These are phyloP conservation scores for Anticlea derivata DNA, from an alignment of 2,888 invertebrate genomes.

Conservation along the genomic window DNA sequence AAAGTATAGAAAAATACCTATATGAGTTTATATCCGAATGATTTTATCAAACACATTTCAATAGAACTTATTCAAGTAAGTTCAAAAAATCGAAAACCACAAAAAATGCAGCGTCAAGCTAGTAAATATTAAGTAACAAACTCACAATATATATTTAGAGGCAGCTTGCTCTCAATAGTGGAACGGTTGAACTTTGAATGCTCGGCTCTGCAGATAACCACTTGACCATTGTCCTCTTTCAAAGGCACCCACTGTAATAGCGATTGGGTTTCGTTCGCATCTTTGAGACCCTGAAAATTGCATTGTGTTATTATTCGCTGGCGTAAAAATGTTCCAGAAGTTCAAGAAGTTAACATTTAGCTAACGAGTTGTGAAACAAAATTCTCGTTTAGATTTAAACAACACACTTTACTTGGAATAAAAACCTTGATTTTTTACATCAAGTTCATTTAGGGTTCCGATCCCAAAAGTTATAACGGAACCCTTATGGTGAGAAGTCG, in stretches of 20 bases:
- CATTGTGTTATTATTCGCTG: slow-evolving; percentile 17
- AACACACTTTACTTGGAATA: too few relatives aligned
- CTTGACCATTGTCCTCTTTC: slow-evolving; percentile 90
- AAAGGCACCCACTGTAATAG: slow-evolving; percentile 89
- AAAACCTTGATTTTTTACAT: too few relatives aligned
- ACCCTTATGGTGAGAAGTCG: too few relatives aligned
- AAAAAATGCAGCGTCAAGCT: not conserved
- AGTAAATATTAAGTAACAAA: slow-evolving; percentile 30
- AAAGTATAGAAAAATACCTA: too few relatives aligned
- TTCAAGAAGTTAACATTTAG: not conserved
- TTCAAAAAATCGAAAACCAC: too few relatives aligned
- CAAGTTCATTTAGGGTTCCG: too few relatives aligned
- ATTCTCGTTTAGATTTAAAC: too few relatives aligned
- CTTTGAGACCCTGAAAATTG: slow-evolving; percentile 86
- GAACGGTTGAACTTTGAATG: slow-evolving; percentile 90
- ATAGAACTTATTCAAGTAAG: too few relatives aligned
- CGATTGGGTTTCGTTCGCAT: slow-evolving; percentile 93
- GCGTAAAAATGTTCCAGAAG: slow-evolving; percentile 2
- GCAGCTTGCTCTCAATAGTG: slow-evolving; percentile 90
- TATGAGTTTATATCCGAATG: too few relatives aligned
- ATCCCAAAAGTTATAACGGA: too few relatives aligned
- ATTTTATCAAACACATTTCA: too few relatives aligned
- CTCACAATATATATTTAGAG: slow-evolving; percentile 95
- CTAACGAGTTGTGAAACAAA: too few relatives aligned
- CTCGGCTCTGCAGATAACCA: slow-evolving; percentile 91